Evolutionary conservation across 2,888 invertebrate species (phyloP).

Genomic region (Tupiocoris notatus): DNA sequence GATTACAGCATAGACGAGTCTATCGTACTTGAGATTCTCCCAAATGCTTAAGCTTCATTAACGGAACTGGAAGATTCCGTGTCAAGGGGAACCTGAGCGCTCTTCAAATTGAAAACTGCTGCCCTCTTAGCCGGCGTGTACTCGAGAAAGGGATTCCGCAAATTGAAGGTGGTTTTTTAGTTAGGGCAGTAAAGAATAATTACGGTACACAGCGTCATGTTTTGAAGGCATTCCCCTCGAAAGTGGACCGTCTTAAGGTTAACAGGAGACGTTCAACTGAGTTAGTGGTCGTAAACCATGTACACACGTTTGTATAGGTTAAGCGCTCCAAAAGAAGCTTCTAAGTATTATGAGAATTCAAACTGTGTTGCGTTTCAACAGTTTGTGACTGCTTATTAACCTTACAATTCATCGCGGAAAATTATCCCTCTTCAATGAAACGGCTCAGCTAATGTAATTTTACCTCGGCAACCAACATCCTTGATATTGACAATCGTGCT

Average conservation of each 20-base stretch:
- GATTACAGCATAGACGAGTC: no score
- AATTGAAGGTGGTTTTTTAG: not conserved
- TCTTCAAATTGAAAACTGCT: no score
- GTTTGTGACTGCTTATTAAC: no score
- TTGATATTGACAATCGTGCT: no score
- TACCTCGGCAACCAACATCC: no score
- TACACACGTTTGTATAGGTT: not conserved
- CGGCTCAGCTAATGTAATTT: no score
- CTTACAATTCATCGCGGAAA: no score
- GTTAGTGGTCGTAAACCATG: not conserved
- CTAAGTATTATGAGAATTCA: not conserved
- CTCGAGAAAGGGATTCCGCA: not conserved
- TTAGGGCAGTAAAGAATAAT: not conserved
- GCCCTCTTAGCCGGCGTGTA: not conserved
- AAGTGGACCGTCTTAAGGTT: not conserved
- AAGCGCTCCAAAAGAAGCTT: not conserved
- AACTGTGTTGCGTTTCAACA: not conserved
- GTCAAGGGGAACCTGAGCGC: slow-evolving; percentile 35
- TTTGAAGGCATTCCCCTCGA: not conserved
- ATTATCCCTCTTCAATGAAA: no score
- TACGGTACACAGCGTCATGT: not conserved
- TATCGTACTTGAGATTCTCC: slow-evolving; percentile 17
- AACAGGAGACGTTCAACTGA: not conserved
- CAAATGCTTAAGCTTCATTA: slow-evolving; percentile 27
- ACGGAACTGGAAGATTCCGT: slow-evolving; percentile 22